Conservation (phyloP, 1,140 invertebrate genomes). For the Diplogasteroides magnus region DNA sequence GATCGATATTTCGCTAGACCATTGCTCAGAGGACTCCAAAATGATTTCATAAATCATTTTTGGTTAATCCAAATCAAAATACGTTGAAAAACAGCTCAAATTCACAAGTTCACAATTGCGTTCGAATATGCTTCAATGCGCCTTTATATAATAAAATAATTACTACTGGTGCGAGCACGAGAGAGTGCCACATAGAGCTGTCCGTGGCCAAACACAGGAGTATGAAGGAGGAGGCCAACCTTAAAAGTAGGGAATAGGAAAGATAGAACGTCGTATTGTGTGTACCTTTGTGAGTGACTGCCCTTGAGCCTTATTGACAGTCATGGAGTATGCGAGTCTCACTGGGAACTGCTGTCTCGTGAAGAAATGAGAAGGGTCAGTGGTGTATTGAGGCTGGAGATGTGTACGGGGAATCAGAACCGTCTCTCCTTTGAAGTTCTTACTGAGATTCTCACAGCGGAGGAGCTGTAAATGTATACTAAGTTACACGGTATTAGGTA, state of each 20-base stretch:
- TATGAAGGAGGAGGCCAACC: conserved; percentile 55
- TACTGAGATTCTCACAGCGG: not conserved
- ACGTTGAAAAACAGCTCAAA: too few relatives aligned
- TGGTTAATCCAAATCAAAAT: too few relatives aligned
- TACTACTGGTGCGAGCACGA: too few relatives aligned
- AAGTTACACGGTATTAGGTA: not conserved
- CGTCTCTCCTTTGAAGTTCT: conserved; percentile 4
- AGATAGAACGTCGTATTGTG: too few relatives aligned
- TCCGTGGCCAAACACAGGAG: conserved; percentile 56
- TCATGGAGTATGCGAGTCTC: conserved; percentile 59
- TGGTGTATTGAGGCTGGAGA: not conserved
- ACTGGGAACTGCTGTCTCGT: conserved; percentile 60
- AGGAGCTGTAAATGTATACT: conserved; percentile 11
- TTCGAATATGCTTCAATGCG: too few relatives aligned
- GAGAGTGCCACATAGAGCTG: conserved; percentile 54
- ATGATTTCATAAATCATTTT: too few relatives aligned
- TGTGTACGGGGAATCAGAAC: conserved; percentile 9
- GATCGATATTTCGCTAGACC: too few relatives aligned
- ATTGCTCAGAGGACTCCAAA: too few relatives aligned
- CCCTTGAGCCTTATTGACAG: conserved; percentile 63
- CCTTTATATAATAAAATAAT: too few relatives aligned
- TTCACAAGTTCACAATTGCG: too few relatives aligned
- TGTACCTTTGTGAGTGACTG: conserved; percentile 54
- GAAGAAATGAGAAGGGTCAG: not conserved
- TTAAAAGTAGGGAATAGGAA: too few relatives aligned